Conservation (phyloP, 2,888 invertebrate species). For the Epistrophella euchroma region DNA sequence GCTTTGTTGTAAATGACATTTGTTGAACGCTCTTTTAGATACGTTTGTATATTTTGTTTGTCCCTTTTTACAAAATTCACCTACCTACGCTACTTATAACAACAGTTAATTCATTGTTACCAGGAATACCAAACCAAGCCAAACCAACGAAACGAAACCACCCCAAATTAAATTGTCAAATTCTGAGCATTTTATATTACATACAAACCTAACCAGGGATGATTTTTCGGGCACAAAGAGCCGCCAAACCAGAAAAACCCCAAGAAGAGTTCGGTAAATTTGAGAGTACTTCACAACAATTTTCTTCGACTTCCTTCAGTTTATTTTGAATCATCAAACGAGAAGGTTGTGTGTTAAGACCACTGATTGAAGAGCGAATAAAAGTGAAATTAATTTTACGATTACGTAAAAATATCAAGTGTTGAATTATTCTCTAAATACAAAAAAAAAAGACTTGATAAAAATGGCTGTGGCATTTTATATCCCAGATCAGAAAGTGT, state of each 20-base stretch:
- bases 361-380: constrained; percentile 18
- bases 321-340: constrained; percentile 70
- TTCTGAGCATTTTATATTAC: constrained; percentile 21
- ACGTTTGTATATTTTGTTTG: constrained; percentile 18
- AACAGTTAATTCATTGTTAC: constrained; percentile 49
- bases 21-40: constrained; percentile 58
- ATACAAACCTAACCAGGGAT: constrained; percentile 60
- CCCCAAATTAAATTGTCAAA: constrained; percentile 63
- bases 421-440: constrained; percentile 9
- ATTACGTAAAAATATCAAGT: constrained; percentile 74
- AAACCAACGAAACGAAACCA: constrained; percentile 32
- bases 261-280: constrained; percentile 69
- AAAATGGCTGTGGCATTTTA: constrained; percentile 82
- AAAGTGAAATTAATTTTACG: constrained; percentile 31
- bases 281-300: constrained; percentile 45
- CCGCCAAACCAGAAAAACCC: constrained; percentile 42
- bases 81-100: constrained; percentile 43
- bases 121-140: constrained; percentile 7
- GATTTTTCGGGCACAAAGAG: constrained; percentile 57
- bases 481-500: constrained; percentile 81
- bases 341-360: constrained; percentile 71
- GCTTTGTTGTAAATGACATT: constrained; percentile 63
- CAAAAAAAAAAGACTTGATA: background rate
- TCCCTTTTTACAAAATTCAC: background rate
- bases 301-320: constrained; percentile 60